Evolutionary conservation across 37 sponge, comb jelly and placozoan species (phyloP).

Genomic region (Beroe forskalii): DNA sequence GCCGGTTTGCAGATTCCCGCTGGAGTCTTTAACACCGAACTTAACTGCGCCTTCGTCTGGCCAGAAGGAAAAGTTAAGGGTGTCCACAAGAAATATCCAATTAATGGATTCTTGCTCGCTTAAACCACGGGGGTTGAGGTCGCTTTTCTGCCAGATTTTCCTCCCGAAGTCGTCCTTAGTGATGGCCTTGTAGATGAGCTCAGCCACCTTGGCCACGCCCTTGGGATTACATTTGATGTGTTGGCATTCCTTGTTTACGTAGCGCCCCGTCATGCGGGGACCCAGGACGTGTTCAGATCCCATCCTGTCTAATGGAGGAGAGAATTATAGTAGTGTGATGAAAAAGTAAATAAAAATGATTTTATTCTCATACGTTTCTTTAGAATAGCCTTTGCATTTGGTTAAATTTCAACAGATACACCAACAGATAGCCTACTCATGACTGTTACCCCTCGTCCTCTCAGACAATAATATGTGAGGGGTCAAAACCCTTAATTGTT

Average conservation of each 20-base stretch:
- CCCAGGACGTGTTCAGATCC: too few relatives aligned
- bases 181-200: slow-evolving; percentile 37
- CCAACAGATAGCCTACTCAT: too few relatives aligned
- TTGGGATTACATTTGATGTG: neutral
- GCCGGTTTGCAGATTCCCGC: slow-evolving; percentile 69
- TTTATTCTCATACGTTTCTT: too few relatives aligned
- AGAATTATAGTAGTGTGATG: too few relatives aligned
- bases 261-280: slow-evolving; percentile 41
- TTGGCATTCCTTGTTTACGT: neutral
- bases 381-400: too few relatives aligned
- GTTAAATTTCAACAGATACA: too few relatives aligned
- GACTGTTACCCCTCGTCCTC: too few relatives aligned
- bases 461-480: too few relatives aligned
- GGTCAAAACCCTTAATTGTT: too few relatives aligned
- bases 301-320: too few relatives aligned
- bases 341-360: too few relatives aligned
- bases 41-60: slow-evolving; percentile 69
- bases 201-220: slow-evolving; percentile 1
- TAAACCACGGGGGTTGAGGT: neutral
- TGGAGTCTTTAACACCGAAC: slow-evolving; percentile 71
- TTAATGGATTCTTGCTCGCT: slow-evolving; percentile 42
- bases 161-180: slow-evolving; percentile 19
- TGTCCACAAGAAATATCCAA: slow-evolving; percentile 80
- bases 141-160: slow-evolving; percentile 29
- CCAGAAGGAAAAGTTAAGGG: slow-evolving; percentile 94